Evolutionary conservation across 1,140 invertebrate species (phyloP), one percentile per base, ranked within the genome.

Genomic region (Frieseomelitta varia): DNA sequence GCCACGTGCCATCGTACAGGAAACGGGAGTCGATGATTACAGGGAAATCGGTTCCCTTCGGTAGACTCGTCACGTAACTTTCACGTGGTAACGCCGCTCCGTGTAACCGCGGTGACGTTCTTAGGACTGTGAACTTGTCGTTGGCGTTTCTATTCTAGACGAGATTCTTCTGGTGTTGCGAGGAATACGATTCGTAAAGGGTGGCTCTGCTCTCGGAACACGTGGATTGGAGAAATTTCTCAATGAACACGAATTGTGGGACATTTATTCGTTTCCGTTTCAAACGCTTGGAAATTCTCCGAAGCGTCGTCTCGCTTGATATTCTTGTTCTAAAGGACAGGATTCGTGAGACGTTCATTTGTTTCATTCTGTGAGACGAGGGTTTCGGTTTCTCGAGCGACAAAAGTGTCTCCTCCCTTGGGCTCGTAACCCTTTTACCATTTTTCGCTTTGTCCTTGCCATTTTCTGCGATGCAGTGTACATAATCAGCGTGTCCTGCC

Each of bases 401-500:
- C 34, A 34, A 68, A 55, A 79, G 73, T 21, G n/a, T 39, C 55
- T 61, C 27, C 39, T 39, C 39, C 39, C 21, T 15, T 17, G 24
- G 72, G 51, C 39, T 77, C 63, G 76, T 76, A 74, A 51, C 63
- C 73, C 34, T 77, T 75, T 82, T 30, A 68, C 24, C 24, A 21
- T 47, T 55, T 30, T 24, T 65, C 65, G 68, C 27, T 47, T 61
- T 58, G 56, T 21, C 47, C 74, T 27, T 27, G 58, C n/a, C 58
- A 39, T 81, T 79, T 68, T 68, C 69, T 63, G 72, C 82, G 73
- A 77, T 82, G 67, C 80, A 75, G 69, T 51, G 69, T 69, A 3
- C 88, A 79, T 92, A 90, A 93, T 92, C 92, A 91, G 91, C 92
- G 91, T 93, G 91, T 89, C 92, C 87, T 89, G 88, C 86, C 76